Evolutionary conservation across 2,888 invertebrate species (phyloP).

Genomic region (Colletes collaris): DNA sequence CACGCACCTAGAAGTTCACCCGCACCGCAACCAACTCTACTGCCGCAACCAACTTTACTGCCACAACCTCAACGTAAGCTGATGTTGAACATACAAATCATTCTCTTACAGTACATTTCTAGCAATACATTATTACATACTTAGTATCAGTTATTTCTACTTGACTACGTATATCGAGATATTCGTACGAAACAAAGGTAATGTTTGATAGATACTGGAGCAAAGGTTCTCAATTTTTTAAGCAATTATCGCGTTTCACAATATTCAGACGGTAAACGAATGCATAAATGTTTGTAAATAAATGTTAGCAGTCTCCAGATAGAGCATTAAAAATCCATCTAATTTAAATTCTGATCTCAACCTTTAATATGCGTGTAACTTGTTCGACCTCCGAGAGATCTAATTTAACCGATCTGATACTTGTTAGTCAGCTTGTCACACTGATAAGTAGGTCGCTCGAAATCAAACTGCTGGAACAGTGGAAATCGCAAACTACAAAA

Average conservation of each 20-base stretch:
- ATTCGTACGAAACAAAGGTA: background rate
- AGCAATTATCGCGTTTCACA: conserved; percentile 59
- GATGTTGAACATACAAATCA: too few species aligned
- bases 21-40: conserved; percentile 74
- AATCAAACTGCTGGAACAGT: conserved; percentile 58
- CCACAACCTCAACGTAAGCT: conserved; percentile 77
- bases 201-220: conserved; percentile 29
- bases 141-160: background rate
- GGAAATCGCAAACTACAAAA: conserved; percentile 51
- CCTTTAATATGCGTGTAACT: conserved; percentile 13
- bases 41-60: conserved; percentile 74
- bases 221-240: conserved; percentile 25
- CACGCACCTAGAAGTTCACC: conserved; percentile 79
- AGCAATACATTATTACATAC: too few species aligned
- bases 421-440: conserved; percentile 39
- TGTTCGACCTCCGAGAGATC: conserved; percentile 48
- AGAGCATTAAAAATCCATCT: conserved; percentile 61
- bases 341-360: conserved; percentile 50
- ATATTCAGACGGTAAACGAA: conserved; percentile 66
- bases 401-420: conserved; percentile 46
- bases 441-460: conserved; percentile 52
- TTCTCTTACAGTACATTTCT: too few species aligned
- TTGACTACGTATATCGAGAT: background rate
- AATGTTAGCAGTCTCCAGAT: conserved; percentile 75
- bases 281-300: conserved; percentile 72